These are phyloP conservation scores for Trichacis sp. DNA, from an alignment of 2,888 invertebrate species.

Conservation along the genomic window DNA sequence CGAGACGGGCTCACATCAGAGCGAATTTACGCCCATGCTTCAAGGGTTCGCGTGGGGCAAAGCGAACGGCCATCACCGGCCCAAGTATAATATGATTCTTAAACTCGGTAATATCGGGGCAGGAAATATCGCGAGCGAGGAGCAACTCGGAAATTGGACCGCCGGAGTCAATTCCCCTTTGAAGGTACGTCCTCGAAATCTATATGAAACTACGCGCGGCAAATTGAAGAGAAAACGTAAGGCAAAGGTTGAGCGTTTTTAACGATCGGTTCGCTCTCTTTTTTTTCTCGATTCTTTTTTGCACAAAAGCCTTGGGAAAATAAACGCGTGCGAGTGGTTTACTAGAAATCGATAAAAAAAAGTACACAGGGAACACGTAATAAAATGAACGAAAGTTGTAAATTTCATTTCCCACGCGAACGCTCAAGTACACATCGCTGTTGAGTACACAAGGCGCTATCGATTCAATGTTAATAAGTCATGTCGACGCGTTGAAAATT, in stretches of 20 bases:
- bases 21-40: conserved; percentile 48
- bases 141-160: conserved; percentile 81
- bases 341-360: background rate
- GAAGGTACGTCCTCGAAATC: conserved; percentile 59
- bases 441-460: background rate
- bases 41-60: conserved; percentile 55
- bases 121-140: conserved; percentile 80
- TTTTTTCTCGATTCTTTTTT: no score
- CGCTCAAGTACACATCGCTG: conserved; percentile 1
- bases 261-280: no score
- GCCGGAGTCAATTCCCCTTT: conserved; percentile 80
- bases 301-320: background rate
- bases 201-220: no score
- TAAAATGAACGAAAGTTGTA: conserved; percentile 3
- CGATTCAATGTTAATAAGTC: background rate
- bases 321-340: background rate
- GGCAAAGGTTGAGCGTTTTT: no score
- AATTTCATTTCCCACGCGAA: background rate
- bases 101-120: conserved; percentile 76
- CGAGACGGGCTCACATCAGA: no score
- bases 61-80: conserved; percentile 57
- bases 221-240: no score
- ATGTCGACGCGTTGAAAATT: background rate
- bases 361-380: background rate
- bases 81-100: conserved; percentile 54